Base-by-base conservation (phyloP, 2,113 vertebrate species). In the Ceyx cyanopectus region DNA sequence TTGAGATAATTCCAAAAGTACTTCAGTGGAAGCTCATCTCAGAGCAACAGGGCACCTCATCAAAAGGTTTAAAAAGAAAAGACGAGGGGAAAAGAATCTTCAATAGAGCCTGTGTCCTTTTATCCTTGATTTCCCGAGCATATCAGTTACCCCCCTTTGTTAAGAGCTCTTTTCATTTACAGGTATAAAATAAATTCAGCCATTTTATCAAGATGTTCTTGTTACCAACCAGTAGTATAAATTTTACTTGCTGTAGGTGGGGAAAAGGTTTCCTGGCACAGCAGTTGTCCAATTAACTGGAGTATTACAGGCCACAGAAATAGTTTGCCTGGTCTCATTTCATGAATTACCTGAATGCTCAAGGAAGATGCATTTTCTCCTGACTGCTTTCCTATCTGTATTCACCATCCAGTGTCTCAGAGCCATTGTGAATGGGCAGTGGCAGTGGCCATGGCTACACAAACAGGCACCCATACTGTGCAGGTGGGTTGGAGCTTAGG, bases 151-250 rank as follows among this genome's bases (percentile, higher is more conserved):
- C 93, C 92, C 90, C 94, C 83, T 95, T 97, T 97, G 95, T 96
- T 95, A 96, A 92, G 79, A 87, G 92, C 77, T 83, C 94, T 94
- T 96, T 97, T 97, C 96, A 87, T 95, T 96, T 95, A 82, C 85
- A 85, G 87, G 91, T 95, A 90, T 95, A 95, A 95, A 96, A 97
- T 97, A 95, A 95, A 96, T 97, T 92, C 93, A 62, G 4, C 93
- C 89, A 75, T 95, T 97, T 96, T 95, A 96, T 96, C 94, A 94
- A 92, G 95, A 93, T 96, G 94, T 95, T 95, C 96, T 96, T 93
- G 94, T 95, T 97, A 95, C 92, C 93, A 85, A 66, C 94, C 93
- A 87, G 90, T 92, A 94, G 92, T 94, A 96, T 95, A 96, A 96
- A 96, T 97, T 96, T 92, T 78, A 68, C 93, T 93, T 94, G 84